These are phyloP conservation scores for Drosophila novamexicana DNA, from an alignment of 1,140 invertebrate species.

Conservation along the genomic window DNA sequence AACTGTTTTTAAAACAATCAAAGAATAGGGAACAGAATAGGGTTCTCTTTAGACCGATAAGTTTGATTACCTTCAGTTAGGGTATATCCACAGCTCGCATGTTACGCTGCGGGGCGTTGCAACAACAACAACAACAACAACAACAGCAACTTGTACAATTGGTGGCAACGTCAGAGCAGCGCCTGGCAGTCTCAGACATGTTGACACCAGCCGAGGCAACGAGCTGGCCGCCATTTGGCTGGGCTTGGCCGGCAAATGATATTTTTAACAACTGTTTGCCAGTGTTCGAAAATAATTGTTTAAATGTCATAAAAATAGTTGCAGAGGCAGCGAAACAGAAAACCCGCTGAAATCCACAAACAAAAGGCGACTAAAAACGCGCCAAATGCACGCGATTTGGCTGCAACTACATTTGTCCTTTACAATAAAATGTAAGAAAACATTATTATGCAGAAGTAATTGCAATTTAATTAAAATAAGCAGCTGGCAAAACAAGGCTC, in stretches of 20 bases:
- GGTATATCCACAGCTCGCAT: conserved; percentile 31
- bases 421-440: background rate
- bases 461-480: background rate
- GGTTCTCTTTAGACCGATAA: no score
- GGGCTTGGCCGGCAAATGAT: conserved; percentile 66
- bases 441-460: background rate
- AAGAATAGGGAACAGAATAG: no score
- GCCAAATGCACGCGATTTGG: background rate
- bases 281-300: conserved; percentile 75
- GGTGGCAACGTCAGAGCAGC: conserved; percentile 41
- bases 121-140: conserved; percentile 49
- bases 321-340: conserved; percentile 10
- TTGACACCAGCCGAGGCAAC: conserved; percentile 65
- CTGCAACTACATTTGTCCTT: background rate
- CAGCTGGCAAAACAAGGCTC: background rate
- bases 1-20: no score
- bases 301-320: conserved; percentile 74
- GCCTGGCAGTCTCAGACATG: conserved; percentile 67
- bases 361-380: conserved; percentile 11
- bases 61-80: background rate
- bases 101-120: conserved; percentile 57
- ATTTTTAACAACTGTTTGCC: conserved; percentile 64
- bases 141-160: conserved; percentile 14
- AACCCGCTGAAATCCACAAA: conserved; percentile 27
- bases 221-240: conserved; percentile 59